phyloP scores from a whole-genome alignment of 2,888 invertebrate genomes.

The Calliphora vomitoria region DNA sequence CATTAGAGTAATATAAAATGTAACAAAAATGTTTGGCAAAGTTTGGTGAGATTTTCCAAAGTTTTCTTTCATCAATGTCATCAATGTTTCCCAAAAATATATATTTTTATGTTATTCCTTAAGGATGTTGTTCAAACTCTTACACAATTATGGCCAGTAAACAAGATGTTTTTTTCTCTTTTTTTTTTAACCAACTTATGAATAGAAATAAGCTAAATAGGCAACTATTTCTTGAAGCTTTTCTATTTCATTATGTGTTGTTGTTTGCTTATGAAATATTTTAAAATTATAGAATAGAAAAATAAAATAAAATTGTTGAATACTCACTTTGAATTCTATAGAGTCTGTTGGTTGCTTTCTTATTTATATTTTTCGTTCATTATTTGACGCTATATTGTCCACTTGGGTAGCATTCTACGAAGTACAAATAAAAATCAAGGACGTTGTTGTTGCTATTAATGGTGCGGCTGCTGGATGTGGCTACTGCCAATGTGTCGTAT shows the following conservation, averaged over 20 bases:
- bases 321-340: constrained; percentile 48
- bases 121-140: neutral
- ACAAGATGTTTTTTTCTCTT: neutral
- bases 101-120: neutral
- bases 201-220: constrained; percentile 43
- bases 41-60: too few species aligned
- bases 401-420: constrained; percentile 31
- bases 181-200: neutral
- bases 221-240: neutral
- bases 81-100: too few species aligned
- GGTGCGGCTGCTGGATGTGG: neutral
- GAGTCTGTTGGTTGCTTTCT: neutral
- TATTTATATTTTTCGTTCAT: constrained; percentile 6
- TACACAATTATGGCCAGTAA: neutral
- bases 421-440: constrained; percentile 31
- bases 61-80: too few species aligned
- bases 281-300: constrained; percentile 11
- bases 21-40: too few species aligned
- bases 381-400: constrained; percentile 51
- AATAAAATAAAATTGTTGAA: constrained; percentile 26
- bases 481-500: neutral
- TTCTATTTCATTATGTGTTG: neutral
- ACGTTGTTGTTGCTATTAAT: neutral
- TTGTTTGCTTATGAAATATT: constrained; percentile 11
- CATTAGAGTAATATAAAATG: too few species aligned